Evolutionary conservation across 2,888 invertebrate species (phyloP), one percentile per base, ranked within the genome.

Genomic region (Volucella zonaria): DNA sequence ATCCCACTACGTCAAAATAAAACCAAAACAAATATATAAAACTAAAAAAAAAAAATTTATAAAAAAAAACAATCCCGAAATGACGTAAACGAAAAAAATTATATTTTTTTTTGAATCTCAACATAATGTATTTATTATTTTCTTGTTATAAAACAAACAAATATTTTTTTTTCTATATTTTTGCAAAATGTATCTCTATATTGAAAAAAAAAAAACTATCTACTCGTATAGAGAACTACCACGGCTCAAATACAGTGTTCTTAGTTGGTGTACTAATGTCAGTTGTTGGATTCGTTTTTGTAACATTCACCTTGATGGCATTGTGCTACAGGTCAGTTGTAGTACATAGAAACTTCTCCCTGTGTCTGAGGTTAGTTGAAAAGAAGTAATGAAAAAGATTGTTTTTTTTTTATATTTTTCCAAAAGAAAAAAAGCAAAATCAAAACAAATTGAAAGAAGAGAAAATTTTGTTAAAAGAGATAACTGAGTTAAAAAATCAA

Each of bases 241-340:
- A 97, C 95, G 97, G 97, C 94, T 97, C 97, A 94, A 97, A 97
- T 95, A 97, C 97, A 94, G 96, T 97, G 94, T 97, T 97, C 95
- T 96, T 98, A 95, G 98, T 98, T 94, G 96, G 96, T 95, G 96
- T 97, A 94, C 97, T 98, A 95, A 97, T 98, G 96, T 97, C 97
- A 95, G 97, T 97, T 95, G 97, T 98, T 95, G 98, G 97, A 95
- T 97, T 97, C 95, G 98, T 98, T 95, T 98, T 98, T 96, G 95
- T 98, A 95, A 95, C 97, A 95, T 98, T 98, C 96, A 97, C 98
- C 94, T 96, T 97, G 95, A 96, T 98, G 96, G 98, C 98, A 95
- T 96, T 98, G 95, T 98, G 98, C 96, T 98, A 98, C 97, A 97
- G 97, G 97, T 97, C 97, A 97, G 97, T 97, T 95, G 97, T 97